Percentiles rank a stretch among this genome's conserved stretches.
These are phyloP conservation scores for Sussaba pulchella DNA, from an alignment of 2,888 invertebrate genomes.

Conservation along the genomic window DNA sequence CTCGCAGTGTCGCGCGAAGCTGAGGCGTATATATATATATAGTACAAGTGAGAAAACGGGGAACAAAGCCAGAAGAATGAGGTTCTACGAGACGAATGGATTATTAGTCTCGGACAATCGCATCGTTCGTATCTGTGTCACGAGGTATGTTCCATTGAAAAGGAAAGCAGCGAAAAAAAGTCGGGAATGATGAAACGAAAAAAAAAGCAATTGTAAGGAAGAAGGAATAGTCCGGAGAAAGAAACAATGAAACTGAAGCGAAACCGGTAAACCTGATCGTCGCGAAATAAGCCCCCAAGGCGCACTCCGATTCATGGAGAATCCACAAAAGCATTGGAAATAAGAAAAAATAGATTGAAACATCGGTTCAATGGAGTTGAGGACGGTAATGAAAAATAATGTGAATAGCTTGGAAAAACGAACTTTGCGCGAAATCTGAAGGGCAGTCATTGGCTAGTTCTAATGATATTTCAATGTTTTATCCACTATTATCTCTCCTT, in stretches of 20 bases:
- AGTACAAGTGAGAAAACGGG: constrained; percentile 44
- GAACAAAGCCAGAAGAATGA: constrained; percentile 69
- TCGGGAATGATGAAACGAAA: background rate
- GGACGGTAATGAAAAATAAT: background rate
- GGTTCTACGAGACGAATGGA: constrained; percentile 71
- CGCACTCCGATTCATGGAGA: constrained; percentile 46
- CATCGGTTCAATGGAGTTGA: background rate
- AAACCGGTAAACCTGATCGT: constrained; percentile 38
- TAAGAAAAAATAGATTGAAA: constrained; percentile 24
- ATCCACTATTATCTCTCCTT: constrained; percentile 74
- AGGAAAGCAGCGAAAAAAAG: constrained; percentile 21
- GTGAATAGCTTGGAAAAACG: background rate
- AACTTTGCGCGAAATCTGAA: constrained; percentile 65
- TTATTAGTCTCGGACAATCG: constrained; percentile 72
- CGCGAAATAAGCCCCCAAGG: constrained; percentile 20
- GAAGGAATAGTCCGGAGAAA: background rate
- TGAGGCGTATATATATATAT: constrained; percentile 16
- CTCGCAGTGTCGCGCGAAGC: constrained; percentile 16
- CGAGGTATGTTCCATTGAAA: constrained; percentile 58
- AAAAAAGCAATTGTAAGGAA: background rate
- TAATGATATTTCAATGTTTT: constrained; percentile 81
- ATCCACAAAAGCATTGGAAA: constrained; percentile 21
- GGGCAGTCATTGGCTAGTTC: constrained; percentile 80
- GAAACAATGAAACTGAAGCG: constrained; percentile 11
- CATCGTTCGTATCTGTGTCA: constrained; percentile 64